These are phyloP conservation scores for Numenius arquata DNA, from an alignment of 2,113 vertebrate species.

Conservation along the genomic window DNA sequence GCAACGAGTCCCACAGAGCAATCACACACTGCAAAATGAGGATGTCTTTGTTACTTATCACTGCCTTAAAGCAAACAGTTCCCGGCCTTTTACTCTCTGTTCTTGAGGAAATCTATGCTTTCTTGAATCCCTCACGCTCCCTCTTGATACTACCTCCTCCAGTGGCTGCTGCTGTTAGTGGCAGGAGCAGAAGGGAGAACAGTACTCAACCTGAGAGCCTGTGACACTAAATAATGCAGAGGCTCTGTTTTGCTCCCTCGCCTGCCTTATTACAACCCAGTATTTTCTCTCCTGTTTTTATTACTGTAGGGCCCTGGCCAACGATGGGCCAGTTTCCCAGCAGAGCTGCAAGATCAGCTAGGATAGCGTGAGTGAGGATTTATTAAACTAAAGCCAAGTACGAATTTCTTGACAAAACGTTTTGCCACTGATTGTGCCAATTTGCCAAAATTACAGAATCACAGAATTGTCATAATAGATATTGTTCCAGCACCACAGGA, in stretches of 20 bases:
- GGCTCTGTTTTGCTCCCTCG: background rate
- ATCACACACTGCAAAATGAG: constrained; percentile 1
- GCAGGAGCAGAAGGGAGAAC: background rate
- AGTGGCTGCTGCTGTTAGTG: background rate
- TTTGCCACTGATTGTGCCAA: background rate
- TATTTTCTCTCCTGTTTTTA: background rate
- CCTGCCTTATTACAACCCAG: background rate
- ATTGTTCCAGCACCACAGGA: background rate
- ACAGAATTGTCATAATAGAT: background rate
- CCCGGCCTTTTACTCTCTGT: background rate
- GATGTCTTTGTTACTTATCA: background rate
- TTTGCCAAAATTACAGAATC: background rate
- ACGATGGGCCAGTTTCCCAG: accelerated
- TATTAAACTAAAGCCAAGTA: background rate
- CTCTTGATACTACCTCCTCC: background rate
- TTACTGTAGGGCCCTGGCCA: background rate
- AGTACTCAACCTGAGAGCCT: background rate
- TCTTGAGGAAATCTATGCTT: background rate
- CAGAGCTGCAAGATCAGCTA: background rate
- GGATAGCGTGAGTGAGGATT: background rate
- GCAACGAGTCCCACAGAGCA: background rate
- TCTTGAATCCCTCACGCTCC: background rate
- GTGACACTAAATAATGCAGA: background rate
- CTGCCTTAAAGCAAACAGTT: background rate
- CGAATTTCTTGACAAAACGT: background rate